phyloP scores from a whole-genome alignment of 2,888 invertebrate species.

The Pachycephus smyrnensis region DNA sequence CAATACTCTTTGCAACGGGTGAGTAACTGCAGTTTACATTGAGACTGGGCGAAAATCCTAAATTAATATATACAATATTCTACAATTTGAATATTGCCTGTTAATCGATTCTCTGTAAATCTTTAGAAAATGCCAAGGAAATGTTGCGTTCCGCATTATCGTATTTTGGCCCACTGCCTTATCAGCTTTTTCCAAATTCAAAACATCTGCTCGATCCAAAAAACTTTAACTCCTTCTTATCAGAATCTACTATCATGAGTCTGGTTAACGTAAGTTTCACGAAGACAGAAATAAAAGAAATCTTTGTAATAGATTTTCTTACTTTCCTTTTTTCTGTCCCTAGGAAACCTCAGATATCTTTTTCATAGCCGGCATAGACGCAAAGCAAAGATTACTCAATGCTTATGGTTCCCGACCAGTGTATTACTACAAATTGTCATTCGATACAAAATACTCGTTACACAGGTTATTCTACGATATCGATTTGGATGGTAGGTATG shows the following conservation, averaged over 20 bases:
- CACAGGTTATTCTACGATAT: conserved; percentile 23
- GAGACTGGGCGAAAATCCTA: background rate
- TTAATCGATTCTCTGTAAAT: background rate
- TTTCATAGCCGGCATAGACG: conserved; percentile 37
- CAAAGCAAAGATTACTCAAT: conserved; percentile 36
- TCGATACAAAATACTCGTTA: conserved; percentile 25
- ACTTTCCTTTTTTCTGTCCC: background rate
- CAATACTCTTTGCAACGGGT: background rate
- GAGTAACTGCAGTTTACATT: background rate
- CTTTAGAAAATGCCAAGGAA: background rate
- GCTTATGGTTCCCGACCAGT: conserved; percentile 25
- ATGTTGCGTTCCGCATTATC: background rate
- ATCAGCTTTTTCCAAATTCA: background rate
- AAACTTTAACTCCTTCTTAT: background rate
- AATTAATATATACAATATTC: background rate
- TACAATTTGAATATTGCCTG: background rate
- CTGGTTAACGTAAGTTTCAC: background rate
- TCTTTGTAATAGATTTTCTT: background rate
- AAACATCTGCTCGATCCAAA: background rate
- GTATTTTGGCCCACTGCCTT: background rate
- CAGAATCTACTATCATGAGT: background rate
- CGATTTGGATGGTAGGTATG: conserved; percentile 23
- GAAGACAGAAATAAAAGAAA: background rate
- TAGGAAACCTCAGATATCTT: conserved; percentile 31
- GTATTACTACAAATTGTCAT: conserved; percentile 43